These are phyloP conservation scores for Trematomus loennbergii DNA, from an alignment of 2,113 vertebrate species.

Conservation along the genomic window DNA sequence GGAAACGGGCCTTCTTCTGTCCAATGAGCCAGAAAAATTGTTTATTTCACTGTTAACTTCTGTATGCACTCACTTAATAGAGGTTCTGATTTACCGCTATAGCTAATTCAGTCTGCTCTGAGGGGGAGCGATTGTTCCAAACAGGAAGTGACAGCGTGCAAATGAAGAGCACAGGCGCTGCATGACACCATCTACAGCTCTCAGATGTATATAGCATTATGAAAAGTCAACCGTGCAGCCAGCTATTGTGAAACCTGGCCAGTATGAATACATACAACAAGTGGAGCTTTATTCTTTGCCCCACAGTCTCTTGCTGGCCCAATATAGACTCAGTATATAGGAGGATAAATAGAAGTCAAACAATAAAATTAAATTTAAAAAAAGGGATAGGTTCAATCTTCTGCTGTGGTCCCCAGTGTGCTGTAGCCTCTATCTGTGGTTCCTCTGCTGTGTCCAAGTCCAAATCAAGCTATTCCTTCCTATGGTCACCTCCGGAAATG, in stretches of 20 bases:
- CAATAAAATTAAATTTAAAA: constrained; percentile 14
- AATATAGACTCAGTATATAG: constrained; percentile 35
- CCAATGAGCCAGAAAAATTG: neutral
- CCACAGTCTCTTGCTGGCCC: constrained; percentile 49
- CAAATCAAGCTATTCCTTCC: constrained; percentile 23
- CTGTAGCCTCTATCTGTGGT: constrained; percentile 29
- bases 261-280: constrained; percentile 47
- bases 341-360: constrained; percentile 37
- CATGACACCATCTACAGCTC: constrained; percentile 41
- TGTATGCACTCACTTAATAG: neutral
- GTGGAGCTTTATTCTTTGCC: constrained; percentile 34
- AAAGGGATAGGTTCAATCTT: constrained; percentile 9
- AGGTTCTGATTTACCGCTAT: neutral
- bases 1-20: constrained; percentile 9
- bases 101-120: neutral
- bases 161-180: constrained; percentile 59
- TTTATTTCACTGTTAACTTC: neutral
- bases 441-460: constrained; percentile 15
- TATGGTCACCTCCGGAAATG: constrained; percentile 36
- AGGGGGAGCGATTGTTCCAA: constrained; percentile 7
- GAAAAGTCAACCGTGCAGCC: constrained; percentile 52
- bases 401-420: constrained; percentile 53
- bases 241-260: constrained; percentile 26
- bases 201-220: constrained; percentile 27
- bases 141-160: constrained; percentile 48